phyloP scores from a whole-genome alignment of 2,888 invertebrate genomes.

The Rotaria macrura region DNA sequence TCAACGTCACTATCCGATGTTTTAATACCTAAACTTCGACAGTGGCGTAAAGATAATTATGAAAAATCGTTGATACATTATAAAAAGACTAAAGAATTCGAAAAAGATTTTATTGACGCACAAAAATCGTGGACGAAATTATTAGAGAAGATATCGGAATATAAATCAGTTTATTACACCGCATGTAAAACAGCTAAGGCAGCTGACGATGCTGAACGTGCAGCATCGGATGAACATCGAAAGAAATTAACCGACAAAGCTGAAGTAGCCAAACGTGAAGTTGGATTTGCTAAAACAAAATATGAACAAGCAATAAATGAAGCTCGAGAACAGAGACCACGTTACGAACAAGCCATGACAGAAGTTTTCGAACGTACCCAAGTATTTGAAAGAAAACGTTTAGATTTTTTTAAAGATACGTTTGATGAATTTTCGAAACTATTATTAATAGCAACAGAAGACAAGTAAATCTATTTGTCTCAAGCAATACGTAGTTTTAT shows the following conservation, averaged over 20 bases:
- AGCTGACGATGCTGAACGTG: background rate
- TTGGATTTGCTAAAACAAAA: background rate
- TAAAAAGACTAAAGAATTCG: conserved; percentile 15
- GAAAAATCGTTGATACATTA: background rate
- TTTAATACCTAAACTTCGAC: conserved; percentile 2
- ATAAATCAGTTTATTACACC: background rate
- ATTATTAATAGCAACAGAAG: background rate
- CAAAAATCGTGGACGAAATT: conserved; percentile 14
- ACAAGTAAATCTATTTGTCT: background rate
- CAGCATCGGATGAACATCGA: background rate
- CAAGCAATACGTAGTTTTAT: background rate
- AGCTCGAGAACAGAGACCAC: background rate
- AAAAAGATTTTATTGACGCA: background rate
- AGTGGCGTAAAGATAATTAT: conserved; percentile 18
- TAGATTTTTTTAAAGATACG: conserved; percentile 12
- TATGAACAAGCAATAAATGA: conserved; percentile 17
- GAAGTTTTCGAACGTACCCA: conserved; percentile 24
- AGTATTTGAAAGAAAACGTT: background rate
- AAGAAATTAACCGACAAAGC: conserved; percentile 11
- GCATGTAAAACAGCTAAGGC: background rate
- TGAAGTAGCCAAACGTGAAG: background rate
- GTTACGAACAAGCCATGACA: conserved; percentile 14
- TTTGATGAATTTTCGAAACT: background rate
- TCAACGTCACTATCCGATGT: background rate
- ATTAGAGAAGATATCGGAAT: background rate